Percentiles rank a stretch among this genome's conserved stretches.
These are phyloP conservation scores for Odontamblyopus lacepedii DNA, from an alignment of 2,797 vertebrate genomes.

Conservation along the genomic window DNA sequence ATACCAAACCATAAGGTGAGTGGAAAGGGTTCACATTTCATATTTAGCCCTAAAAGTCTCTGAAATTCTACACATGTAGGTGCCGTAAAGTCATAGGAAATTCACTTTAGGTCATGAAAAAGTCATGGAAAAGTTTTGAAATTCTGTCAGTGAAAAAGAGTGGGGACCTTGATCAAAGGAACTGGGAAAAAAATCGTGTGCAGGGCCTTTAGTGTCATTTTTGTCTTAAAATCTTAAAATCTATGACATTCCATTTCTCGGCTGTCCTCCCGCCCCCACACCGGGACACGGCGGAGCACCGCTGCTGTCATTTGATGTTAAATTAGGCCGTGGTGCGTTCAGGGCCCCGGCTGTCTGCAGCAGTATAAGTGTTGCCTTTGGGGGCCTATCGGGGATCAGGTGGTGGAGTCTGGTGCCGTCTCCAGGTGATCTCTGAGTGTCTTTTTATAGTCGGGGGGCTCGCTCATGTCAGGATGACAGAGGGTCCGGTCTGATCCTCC, in stretches of 20 bases:
- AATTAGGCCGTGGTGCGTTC: conserved; percentile 55
- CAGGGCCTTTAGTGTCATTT: too few relatives aligned
- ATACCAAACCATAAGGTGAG: too few relatives aligned
- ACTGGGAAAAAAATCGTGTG: too few relatives aligned
- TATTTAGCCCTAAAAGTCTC: too few relatives aligned
- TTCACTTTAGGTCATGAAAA: too few relatives aligned
- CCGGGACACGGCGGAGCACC: neutral
- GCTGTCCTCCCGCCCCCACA: neutral
- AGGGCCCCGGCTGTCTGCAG: conserved; percentile 46
- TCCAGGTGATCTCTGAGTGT: conserved; percentile 53
- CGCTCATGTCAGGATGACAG: conserved; percentile 31
- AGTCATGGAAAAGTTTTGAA: too few relatives aligned
- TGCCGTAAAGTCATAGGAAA: too few relatives aligned
- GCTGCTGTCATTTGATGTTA: conserved; percentile 38
- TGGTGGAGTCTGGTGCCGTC: conserved; percentile 48
- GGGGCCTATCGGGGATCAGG: conserved; percentile 63
- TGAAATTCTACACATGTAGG: too few relatives aligned
- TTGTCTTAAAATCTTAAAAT: too few relatives aligned
- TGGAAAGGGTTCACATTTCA: too few relatives aligned
- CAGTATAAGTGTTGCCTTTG: conserved; percentile 46
- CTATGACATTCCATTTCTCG: neutral
- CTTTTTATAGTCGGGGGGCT: conserved; percentile 43
- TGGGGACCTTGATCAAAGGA: too few relatives aligned
- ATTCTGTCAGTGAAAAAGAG: too few relatives aligned
- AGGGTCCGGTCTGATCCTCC: conserved; percentile 21